Evolutionary conservation across 2,888 invertebrate genomes (phyloP).

Genomic region (Standfussiana lucernea): DNA sequence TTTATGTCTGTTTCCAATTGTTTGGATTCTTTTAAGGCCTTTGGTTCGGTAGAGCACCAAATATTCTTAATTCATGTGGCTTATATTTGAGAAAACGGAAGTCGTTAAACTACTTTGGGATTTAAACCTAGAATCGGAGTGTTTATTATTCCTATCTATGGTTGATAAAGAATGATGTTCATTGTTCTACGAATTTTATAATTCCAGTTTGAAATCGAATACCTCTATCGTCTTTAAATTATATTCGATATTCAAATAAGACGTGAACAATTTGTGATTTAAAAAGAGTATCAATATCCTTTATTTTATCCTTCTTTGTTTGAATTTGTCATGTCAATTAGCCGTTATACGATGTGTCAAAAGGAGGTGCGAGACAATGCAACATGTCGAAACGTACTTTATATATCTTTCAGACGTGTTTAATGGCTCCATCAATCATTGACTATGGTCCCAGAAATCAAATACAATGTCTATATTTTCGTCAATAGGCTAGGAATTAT

Average conservation of each 20-base stretch:
- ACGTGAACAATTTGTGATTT: background rate
- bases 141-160: background rate
- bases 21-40: background rate
- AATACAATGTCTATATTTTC: slow-evolving; percentile 18
- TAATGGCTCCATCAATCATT: slow-evolving; percentile 36
- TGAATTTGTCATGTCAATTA: slow-evolving; percentile 1
- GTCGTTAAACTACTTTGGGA: background rate
- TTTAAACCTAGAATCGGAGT: background rate
- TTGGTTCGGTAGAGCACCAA: background rate
- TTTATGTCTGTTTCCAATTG: slow-evolving; percentile 6
- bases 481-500: slow-evolving; percentile 15
- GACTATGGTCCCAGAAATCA: slow-evolving; percentile 28
- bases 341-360: slow-evolving; percentile 28
- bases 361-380: slow-evolving; percentile 35
- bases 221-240: too few species aligned
- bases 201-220: slow-evolving; percentile 11
- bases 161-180: slow-evolving; percentile 13
- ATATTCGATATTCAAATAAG: background rate
- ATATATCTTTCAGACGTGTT: slow-evolving; percentile 17
- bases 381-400: slow-evolving; percentile 18
- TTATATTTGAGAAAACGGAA: background rate
- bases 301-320: slow-evolving; percentile 12
- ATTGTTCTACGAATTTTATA: background rate
- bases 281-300: slow-evolving; percentile 10
- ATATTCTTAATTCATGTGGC: background rate